These are phyloP conservation scores for Poeciliopsis turrubarensis DNA, from an alignment of 2,113 vertebrate genomes.

Conservation along the genomic window DNA sequence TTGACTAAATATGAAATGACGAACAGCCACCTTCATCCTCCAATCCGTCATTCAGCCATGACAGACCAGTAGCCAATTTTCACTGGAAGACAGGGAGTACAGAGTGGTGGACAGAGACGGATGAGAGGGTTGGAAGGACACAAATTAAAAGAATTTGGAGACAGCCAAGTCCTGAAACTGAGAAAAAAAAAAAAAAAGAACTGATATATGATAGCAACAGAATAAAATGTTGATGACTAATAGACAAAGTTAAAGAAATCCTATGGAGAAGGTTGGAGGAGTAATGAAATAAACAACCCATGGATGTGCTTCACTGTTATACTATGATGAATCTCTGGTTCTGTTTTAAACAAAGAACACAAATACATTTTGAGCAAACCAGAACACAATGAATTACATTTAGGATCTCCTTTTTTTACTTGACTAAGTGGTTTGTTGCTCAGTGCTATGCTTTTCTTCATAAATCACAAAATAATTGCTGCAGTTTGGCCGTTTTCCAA, in stretches of 20 bases:
- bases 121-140: conserved; percentile 7
- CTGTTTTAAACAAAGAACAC: no score
- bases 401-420: no score
- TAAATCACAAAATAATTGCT: no score
- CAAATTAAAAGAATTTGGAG: conserved; percentile 7
- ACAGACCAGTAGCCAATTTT: conserved; percentile 21
- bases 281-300: no score
- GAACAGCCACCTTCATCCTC: conserved; percentile 48
- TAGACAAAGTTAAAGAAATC: not conserved
- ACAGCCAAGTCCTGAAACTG: not conserved
- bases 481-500: no score
- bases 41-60: conserved; percentile 53
- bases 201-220: not conserved
- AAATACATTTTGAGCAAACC: no score
- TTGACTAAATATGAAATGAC: conserved; percentile 39
- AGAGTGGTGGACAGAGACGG: conserved; percentile 22
- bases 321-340: not conserved
- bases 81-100: conserved; percentile 6
- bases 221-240: not conserved
- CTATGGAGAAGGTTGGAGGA: no score
- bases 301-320: not conserved
- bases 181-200: not conserved
- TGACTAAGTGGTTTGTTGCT: no score
- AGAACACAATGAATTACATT: no score
- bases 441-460: no score